These are phyloP conservation scores for Pseudomugil gertrudae DNA, from an alignment of 2,797 vertebrate species.

Conservation along the genomic window DNA sequence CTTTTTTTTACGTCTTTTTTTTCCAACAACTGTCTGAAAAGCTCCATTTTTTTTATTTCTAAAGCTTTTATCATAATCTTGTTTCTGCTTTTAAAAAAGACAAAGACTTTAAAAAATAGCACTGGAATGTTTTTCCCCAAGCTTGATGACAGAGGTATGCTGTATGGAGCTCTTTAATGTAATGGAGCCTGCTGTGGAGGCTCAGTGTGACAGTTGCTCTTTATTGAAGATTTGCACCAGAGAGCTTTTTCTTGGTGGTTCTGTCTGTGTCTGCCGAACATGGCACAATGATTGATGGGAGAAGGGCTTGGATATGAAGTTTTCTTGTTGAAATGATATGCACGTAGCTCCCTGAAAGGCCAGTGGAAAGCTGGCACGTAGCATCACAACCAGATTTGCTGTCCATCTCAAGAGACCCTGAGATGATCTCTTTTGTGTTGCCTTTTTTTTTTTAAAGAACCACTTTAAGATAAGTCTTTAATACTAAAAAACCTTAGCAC, in stretches of 20 bases:
- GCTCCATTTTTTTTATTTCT: slow-evolving; percentile 43
- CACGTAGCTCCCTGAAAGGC: slow-evolving; percentile 81
- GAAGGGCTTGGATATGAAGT: slow-evolving; percentile 72
- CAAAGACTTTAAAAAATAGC: slow-evolving; percentile 42
- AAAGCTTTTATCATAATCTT: slow-evolving; percentile 44
- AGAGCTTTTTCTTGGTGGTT: slow-evolving; percentile 73
- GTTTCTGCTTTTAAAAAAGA: slow-evolving; percentile 39
- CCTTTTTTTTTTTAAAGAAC: slow-evolving; percentile 14
- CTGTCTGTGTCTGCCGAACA: slow-evolving; percentile 68
- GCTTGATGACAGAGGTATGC: slow-evolving; percentile 60
- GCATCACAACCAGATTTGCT: slow-evolving; percentile 66
- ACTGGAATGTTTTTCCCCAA: slow-evolving; percentile 48
- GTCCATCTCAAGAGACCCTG: slow-evolving; percentile 72
- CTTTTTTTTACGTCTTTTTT: slow-evolving; percentile 40
- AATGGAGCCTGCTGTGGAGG: slow-evolving; percentile 60
- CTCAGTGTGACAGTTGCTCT: slow-evolving; percentile 75
- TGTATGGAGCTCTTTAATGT: slow-evolving; percentile 63
- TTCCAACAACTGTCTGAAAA: slow-evolving; percentile 45
- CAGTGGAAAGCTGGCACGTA: slow-evolving; percentile 57
- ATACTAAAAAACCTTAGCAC: slow-evolving; percentile 5
- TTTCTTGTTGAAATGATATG: slow-evolving; percentile 78
- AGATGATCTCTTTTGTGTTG: slow-evolving; percentile 53
- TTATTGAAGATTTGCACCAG: slow-evolving; percentile 79
- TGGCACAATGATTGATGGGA: slow-evolving; percentile 78
- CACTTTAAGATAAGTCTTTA: slow-evolving; percentile 29